phyloP scores from a whole-genome alignment of 1,140 invertebrate genomes.

The Macrostomum lignano region DNA sequence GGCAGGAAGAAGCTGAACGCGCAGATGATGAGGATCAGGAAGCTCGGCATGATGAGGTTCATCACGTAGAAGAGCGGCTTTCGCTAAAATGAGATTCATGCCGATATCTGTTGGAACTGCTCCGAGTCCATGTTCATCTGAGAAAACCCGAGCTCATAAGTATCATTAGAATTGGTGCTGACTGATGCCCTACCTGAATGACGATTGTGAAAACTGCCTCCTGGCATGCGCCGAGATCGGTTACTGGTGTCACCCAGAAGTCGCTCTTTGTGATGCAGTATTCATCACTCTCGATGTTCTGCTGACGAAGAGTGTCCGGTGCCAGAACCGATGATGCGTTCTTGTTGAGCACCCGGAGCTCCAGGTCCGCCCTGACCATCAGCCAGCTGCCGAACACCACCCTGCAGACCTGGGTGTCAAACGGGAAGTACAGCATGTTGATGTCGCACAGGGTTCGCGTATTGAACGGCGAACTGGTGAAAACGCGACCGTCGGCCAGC shows the following conservation, averaged over 20 bases:
- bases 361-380: neutral
- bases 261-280: too few relatives aligned
- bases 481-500: too few relatives aligned
- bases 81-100: slow-evolving; percentile 1
- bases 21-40: slow-evolving; percentile 3
- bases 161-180: neutral
- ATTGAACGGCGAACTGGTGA: too few relatives aligned
- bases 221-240: too few relatives aligned
- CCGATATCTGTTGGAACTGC: neutral
- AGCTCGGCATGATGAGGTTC: slow-evolving; percentile 2
- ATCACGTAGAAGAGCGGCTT: slow-evolving; percentile 4
- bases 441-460: too few relatives aligned
- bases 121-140: neutral
- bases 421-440: slow-evolving; percentile 9
- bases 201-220: too few relatives aligned
- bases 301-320: too few relatives aligned
- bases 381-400: neutral
- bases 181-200: too few relatives aligned
- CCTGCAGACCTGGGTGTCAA: slow-evolving; percentile 5
- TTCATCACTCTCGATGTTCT: too few relatives aligned
- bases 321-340: neutral
- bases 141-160: neutral
- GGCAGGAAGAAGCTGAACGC: slow-evolving; percentile 10
- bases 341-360: neutral
- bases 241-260: too few relatives aligned